Evolutionary conservation across 2,888 invertebrate genomes (phyloP).

Genomic region (Drosophila austrosaltans): DNA sequence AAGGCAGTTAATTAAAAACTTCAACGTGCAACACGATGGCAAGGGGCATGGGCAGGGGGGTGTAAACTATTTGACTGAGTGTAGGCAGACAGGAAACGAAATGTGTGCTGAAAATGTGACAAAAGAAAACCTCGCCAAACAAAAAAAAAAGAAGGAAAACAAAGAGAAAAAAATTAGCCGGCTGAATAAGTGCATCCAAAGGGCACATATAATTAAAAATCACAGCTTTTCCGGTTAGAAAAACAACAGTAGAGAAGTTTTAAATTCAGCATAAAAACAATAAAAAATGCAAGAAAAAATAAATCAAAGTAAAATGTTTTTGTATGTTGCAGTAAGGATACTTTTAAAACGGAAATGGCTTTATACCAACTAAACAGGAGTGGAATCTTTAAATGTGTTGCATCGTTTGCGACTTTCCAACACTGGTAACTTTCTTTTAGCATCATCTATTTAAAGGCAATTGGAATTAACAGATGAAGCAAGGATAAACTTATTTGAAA

Average conservation of each 20-base stretch:
- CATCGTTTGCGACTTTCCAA: no score
- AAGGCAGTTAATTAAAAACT: slow-evolving; percentile 75
- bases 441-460: no score
- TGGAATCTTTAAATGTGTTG: no score
- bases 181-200: background rate
- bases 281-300: no score
- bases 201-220: slow-evolving; percentile 3
- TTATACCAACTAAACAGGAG: no score
- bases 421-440: no score
- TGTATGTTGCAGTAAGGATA: no score
- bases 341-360: no score
- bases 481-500: no score
- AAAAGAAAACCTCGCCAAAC: slow-evolving; percentile 22
- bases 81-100: slow-evolving; percentile 20
- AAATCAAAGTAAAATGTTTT: no score
- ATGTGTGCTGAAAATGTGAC: slow-evolving; percentile 44
- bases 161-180: background rate
- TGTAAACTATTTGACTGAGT: slow-evolving; percentile 3
- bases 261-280: background rate
- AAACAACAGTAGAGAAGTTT: background rate
- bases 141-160: background rate
- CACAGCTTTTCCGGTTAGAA: background rate
- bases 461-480: no score
- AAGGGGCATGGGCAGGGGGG: slow-evolving; percentile 8
- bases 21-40: slow-evolving; percentile 41